Evolutionary conservation across 2,888 invertebrate species (phyloP), one percentile per base, ranked within the genome.

Genomic region (Dolichomitus sp.): DNA sequence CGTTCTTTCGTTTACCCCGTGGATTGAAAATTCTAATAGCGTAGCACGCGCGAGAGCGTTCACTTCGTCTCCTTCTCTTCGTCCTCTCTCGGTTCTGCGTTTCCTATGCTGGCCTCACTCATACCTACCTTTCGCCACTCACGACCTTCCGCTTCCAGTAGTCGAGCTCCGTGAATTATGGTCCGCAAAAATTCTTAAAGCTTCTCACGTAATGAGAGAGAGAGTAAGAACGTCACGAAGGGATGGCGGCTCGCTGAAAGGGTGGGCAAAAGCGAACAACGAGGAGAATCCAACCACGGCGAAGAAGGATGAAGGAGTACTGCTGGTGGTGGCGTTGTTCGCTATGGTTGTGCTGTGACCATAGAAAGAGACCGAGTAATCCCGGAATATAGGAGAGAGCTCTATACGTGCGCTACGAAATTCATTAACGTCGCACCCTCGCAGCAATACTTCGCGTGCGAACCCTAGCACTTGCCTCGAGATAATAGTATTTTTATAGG

Each of bases 121-220:
- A 48, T 75, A 40, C 86, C 80, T 84, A 27, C 85, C 80, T 84
- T 86, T 85, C 84, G 83, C 83, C 86, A 85, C 85, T 81, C 83
- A 80, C 85, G 80, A 86, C 78, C 85, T 84, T 86, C 80, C 86
- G 76, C 86, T 84, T 85, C 86, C 57, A 40, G 48, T 72, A 88
- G 87, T 86, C 87, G 85, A 66, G 69, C 70, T 77, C 42, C 76
- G 87, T 90, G 87, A 90, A 88, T 90, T 89, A 90, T 90, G 87
- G 87, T 84, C 73, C 79, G 77, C 81, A 84, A 86, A 84, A 89
- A 90, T 91, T 91, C 88, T 89, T 87, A 87, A 91, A 89, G 87
- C 90, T 90, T 86, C 89, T 91, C 91, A 89, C 90, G 90, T 90
- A 91, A 91, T 90, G 89, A 91, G 89, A 83, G 52, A 84, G 42